These are phyloP conservation scores for Marcusenius ussheri DNA, from an alignment of 2,113 vertebrate genomes.

Conservation along the genomic window DNA sequence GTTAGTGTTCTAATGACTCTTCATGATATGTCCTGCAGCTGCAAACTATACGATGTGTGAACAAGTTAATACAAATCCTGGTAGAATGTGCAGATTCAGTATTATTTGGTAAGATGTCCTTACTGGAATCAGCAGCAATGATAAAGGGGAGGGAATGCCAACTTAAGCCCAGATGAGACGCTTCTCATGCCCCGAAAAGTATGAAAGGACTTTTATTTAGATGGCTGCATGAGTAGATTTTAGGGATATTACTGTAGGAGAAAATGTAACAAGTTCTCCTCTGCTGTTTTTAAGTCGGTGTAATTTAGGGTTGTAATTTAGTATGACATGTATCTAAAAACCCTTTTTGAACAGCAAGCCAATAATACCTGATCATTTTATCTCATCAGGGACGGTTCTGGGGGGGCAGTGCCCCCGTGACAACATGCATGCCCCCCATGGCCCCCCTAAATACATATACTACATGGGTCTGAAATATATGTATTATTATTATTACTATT, in stretches of 20 bases:
- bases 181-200: background rate
- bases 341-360: background rate
- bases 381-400: background rate
- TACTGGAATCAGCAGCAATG: background rate
- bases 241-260: background rate
- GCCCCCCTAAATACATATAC: too few relatives aligned
- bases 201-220: background rate
- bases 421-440: too few relatives aligned
- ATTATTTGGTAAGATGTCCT: background rate
- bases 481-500: too few relatives aligned
- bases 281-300: background rate
- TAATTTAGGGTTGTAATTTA: background rate
- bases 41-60: background rate
- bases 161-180: background rate
- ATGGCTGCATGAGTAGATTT: background rate
- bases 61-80: background rate
- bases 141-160: background rate
- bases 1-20: background rate
- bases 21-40: background rate
- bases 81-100: background rate
- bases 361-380: background rate
- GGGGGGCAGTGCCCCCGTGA: too few relatives aligned
- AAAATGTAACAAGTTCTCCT: background rate
- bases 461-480: too few relatives aligned
- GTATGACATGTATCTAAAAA: background rate